Evolutionary conservation across 2,113 vertebrate species (phyloP).

Genomic region (Mystacornis crossleyi): DNA sequence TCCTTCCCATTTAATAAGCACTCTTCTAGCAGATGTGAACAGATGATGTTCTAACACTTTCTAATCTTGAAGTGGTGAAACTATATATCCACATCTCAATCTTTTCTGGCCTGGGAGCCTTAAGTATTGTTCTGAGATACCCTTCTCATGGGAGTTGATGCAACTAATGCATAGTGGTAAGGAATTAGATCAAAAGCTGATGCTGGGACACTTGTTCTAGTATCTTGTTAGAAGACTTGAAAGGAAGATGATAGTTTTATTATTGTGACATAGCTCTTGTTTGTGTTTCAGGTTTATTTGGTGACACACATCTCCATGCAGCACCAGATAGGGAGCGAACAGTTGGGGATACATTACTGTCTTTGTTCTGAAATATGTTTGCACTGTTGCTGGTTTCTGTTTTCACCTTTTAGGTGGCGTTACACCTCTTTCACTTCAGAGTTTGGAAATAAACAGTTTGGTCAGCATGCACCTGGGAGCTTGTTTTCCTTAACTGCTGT

Average conservation of each 20-base stretch:
- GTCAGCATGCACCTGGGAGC: not conserved
- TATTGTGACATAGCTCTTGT: not conserved
- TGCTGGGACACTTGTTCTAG: not conserved
- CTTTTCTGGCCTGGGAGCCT: not conserved
- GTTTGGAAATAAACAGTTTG: not conserved
- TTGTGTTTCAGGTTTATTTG: not conserved
- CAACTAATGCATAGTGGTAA: not conserved
- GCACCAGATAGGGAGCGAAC: not conserved
- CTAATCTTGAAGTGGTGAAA: not conserved
- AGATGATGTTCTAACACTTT: not conserved
- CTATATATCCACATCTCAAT: accelerated
- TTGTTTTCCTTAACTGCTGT: not conserved
- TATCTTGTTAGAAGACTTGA: not conserved
- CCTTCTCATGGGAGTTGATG: not conserved
- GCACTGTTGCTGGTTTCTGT: not conserved
- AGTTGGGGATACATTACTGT: not conserved
- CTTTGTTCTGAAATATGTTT: not conserved
- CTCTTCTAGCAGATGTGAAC: not conserved
- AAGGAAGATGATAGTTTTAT: not conserved
- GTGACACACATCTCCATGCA: not conserved
- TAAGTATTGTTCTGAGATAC: not conserved
- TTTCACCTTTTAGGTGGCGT: not conserved
- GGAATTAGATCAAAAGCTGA: not conserved
- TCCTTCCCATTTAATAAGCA: not conserved
- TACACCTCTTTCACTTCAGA: not conserved